Evolutionary conservation across 2,888 invertebrate species (phyloP), one percentile per base, ranked within the genome.

Genomic region (Charanyca ferruginea): DNA sequence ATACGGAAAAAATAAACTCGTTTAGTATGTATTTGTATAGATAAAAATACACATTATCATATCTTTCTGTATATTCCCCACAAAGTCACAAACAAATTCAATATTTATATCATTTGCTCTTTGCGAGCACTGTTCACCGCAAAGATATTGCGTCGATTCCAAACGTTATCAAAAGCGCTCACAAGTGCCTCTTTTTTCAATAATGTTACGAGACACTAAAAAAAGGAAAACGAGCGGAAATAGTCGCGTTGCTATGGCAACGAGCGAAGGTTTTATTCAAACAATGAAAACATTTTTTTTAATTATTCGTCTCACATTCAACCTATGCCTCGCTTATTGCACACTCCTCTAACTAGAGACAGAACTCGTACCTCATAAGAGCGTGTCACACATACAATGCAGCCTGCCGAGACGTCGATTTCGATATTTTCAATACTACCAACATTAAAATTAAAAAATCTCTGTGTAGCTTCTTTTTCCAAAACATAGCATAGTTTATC

Each of bases 131-230:
- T 61, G 11, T 55, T 23, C 20, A 32, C 48, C 48, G 47, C 65
- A 54, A 64, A 64, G 52, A 60, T 71, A 64, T 73, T 71, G 59
- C 52, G 32, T 45, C 52, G 38, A 38, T 53, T 25, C 48, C 22
- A 49, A 64, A 77, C 49, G 22, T 47, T 74, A 61, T 53, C 41
- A 60, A 53, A 32, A 55, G 48, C 18, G 25, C 64, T 73, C 60
- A 69, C 58, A 72, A 80, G 53, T 63, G 44, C 42, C 66, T 72
- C 35, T 32, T 78, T 48, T 68, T 45, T 58, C 54, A 64, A 60
- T 71, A 65, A 54, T 57, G 38, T 25, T 48, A 55, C 22, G 42
- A 51, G 51, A 47, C 20, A 41, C 57, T 38, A 48, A 57, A 63
- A 73, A 66, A 71, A 61, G 51, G 16, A 60, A 53, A 52, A 52